A percentile compares a stretch with the other conserved stretches of the same genome.
phyloP scores from a whole-genome alignment of 2,888 invertebrate genomes.

The Trissolcus japonicus region DNA sequence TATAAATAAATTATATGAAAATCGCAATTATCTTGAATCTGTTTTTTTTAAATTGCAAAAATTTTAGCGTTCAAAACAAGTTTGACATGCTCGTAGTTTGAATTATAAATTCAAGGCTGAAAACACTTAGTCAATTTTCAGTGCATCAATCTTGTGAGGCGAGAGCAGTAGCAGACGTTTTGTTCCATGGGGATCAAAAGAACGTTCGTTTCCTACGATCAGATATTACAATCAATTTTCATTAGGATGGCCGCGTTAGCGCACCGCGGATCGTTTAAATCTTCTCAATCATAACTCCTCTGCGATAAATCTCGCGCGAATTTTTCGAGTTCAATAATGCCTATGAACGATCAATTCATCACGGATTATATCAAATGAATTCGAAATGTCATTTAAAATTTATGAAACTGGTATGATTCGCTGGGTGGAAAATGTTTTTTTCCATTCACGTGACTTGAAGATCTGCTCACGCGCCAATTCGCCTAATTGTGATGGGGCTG shows the following conservation, averaged over 20 bases:
- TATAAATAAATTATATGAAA: no score
- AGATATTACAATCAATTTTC: slow-evolving; percentile 41
- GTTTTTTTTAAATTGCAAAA: no score
- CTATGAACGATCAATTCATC: no score
- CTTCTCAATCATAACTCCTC: slow-evolving; percentile 19
- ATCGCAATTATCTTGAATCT: no score
- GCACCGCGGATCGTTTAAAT: slow-evolving; percentile 17
- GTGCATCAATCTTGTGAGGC: slow-evolving; percentile 8
- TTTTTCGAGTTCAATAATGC: no score
- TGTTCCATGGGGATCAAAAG: slow-evolving; percentile 17
- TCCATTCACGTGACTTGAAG: neutral
- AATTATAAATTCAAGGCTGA: no score
- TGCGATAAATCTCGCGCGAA: slow-evolving; percentile 20
- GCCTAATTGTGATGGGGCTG: slow-evolving; percentile 16
- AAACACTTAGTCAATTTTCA: neutral
- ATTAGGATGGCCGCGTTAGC: slow-evolving; percentile 9
- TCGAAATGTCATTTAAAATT: no score
- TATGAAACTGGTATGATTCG: slow-evolving; percentile 20
- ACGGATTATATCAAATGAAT: no score
- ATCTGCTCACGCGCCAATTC: no score
- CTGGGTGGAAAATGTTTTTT: neutral
- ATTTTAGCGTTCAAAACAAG: no score
- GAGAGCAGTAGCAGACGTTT: slow-evolving; percentile 4
- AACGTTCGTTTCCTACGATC: slow-evolving; percentile 35
- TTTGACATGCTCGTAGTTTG: no score